phyloP scores from a whole-genome alignment of 1,140 invertebrate species.

The Chironomus striatipennis region DNA sequence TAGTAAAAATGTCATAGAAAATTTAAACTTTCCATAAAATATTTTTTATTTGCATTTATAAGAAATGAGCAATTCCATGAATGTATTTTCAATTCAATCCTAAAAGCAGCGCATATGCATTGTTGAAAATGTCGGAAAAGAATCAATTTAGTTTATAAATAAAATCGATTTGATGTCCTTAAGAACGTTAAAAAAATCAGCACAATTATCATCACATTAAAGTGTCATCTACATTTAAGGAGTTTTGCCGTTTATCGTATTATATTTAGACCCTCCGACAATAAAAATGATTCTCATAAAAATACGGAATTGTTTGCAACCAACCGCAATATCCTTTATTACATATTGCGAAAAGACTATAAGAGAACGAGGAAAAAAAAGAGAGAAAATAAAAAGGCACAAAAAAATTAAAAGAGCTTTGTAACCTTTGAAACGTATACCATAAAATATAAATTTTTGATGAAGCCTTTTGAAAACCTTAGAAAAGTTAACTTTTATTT shows the following conservation, averaged over 20 bases:
- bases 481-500: neutral
- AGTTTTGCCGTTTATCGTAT: neutral
- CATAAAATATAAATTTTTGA: neutral
- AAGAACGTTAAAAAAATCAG: neutral
- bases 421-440: neutral
- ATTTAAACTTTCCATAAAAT: too few relatives aligned
- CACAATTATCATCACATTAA: neutral
- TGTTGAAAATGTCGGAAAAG: neutral
- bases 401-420: slow-evolving; percentile 3
- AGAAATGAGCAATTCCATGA: too few relatives aligned
- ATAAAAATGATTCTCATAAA: slow-evolving; percentile 14
- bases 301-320: neutral
- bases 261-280: neutral
- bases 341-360: too few relatives aligned
- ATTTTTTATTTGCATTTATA: too few relatives aligned
- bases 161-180: neutral
- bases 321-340: neutral
- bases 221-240: neutral
- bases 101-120: neutral
- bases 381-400: neutral
- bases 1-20: too few relatives aligned
- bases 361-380: neutral
- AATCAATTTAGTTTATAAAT: neutral
- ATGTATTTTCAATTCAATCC: too few relatives aligned
- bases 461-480: neutral